Evolutionary conservation across 1,140 invertebrate species (phyloP).

Genomic region (Bombus difficillimus): DNA sequence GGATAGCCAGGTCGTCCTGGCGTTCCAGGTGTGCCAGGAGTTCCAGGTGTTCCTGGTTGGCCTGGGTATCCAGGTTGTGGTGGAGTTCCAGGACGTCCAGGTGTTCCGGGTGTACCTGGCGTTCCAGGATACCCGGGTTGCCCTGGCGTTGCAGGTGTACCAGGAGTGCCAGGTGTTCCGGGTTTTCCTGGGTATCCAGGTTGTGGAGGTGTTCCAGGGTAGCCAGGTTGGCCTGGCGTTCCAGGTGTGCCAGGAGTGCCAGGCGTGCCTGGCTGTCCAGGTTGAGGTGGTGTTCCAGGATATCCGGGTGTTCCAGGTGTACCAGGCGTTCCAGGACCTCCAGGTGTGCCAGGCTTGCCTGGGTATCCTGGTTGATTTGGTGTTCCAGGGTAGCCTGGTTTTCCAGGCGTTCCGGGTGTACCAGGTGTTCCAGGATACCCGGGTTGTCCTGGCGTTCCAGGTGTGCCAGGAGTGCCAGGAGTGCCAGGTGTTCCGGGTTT

Average conservation of each 20-base stretch:
- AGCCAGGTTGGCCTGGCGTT: neutral
- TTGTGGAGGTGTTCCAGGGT: neutral
- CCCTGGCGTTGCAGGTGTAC: neutral
- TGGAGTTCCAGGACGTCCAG: neutral
- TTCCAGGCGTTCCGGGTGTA: conserved; percentile 14
- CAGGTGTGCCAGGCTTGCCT: conserved; percentile 70
- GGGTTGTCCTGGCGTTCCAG: conserved; percentile 72
- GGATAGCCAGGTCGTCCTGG: conserved; percentile 64
- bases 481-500: neutral
- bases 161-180: conserved; percentile 61
- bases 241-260: conserved; percentile 61
- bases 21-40: conserved; percentile 63
- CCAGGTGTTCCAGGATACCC: conserved; percentile 68
- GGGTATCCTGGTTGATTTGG: conserved; percentile 70
- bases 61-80: neutral
- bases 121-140: too few relatives aligned
- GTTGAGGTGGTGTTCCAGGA: conserved; percentile 70
- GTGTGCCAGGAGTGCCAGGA: neutral
- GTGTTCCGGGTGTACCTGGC: neutral
- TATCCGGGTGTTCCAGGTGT: conserved; percentile 62
- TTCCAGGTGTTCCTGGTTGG: conserved; percentile 42
- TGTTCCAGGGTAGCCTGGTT: conserved; percentile 70
- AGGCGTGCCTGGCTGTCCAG: conserved; percentile 75
- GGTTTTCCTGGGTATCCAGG: conserved; percentile 77
- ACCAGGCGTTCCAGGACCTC: conserved; percentile 4